Evolutionary conservation across 2,888 invertebrate genomes (phyloP), one percentile per base, ranked within the genome.

Genomic region (Brachyopa scutellaris): DNA sequence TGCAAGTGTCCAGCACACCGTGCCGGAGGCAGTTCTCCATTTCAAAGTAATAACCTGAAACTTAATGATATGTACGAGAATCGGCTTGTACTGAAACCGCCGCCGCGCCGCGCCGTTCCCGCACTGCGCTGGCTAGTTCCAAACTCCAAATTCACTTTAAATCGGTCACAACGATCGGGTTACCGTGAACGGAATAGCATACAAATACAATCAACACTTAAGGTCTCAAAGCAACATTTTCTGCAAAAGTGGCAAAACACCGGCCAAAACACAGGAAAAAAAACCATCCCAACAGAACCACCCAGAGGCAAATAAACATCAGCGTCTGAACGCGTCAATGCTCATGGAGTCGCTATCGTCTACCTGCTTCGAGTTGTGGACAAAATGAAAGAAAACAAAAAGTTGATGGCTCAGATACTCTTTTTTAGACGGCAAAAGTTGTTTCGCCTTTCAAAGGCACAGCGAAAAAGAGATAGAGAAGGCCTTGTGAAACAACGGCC

Each of bases 151-250:
- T 80, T 74, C 74, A 45, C 42, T 64, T 23, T 74, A 80, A 74
- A 80, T 80, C 80, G 80, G 80, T 80, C 80, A 80, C 64, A 74
- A 57, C 64, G 74, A 80, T 80, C 74, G 51, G 19, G 57, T 80
- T 80, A 80, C 80, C 80, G 74, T 70, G 74, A 74, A 80, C 59
- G 69, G 80, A 69, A 80, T 80, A 78, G 45, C 79, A 55, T 51
- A 69, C 49, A 64, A 57, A 55, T 51, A 69, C 49, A 64, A 57
- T 51, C 45, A 69, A 38, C 74, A 51, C 62, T 64, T 80, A 69
- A 80, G 80, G 80, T 74, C 69, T 74, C 26, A 51, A n/a, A 45
- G 62, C 51, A 6, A 38, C 33, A 62, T 62, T 74, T 74, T 78
- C 51, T 66, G 78, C 78, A 72, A 61, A 64, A 69, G 42, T 36